Conservation (phyloP, 2,797 vertebrate species). For the Tokudaia muenninki region DNA sequence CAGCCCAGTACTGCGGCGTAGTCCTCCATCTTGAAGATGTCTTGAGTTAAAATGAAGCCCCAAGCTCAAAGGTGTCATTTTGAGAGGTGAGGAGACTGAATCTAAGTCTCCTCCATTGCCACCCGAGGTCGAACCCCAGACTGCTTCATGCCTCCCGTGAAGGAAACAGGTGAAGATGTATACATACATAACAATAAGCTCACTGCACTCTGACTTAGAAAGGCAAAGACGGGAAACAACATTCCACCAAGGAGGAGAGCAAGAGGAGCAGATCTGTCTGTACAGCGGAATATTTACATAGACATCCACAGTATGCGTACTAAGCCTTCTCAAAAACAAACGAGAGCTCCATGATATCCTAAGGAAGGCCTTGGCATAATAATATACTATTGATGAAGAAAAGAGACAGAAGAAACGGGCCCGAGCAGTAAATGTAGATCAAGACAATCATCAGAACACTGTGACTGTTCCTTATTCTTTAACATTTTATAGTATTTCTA, state of each 20-base stretch:
- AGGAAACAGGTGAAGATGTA: not conserved
- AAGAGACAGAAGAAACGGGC: not conserved
- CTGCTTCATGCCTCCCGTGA: too few species aligned
- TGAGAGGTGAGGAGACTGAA: not conserved
- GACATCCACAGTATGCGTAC: not conserved
- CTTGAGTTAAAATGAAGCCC: not conserved
- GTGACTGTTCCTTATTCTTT: not conserved
- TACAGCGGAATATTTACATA: not conserved
- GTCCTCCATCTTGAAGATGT: not conserved
- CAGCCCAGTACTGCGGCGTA: not conserved
- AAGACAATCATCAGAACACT: not conserved
- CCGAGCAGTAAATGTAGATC: not conserved
- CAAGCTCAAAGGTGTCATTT: not conserved
- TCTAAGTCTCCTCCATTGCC: not conserved
- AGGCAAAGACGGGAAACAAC: too few species aligned
- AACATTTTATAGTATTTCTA: not conserved
- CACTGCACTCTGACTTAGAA: not conserved
- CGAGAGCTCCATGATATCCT: not conserved
- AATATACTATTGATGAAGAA: constrained; percentile 31
- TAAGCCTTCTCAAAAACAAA: not conserved
- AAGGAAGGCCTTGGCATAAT: not conserved
- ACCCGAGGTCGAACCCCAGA: not conserved
- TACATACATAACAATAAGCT: not conserved
- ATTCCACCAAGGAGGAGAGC: not conserved
- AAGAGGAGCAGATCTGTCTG: not conserved